These are phyloP conservation scores for Phenganax marumi DNA, from an alignment of 92 coral and sea anemone species.

Conservation along the genomic window DNA sequence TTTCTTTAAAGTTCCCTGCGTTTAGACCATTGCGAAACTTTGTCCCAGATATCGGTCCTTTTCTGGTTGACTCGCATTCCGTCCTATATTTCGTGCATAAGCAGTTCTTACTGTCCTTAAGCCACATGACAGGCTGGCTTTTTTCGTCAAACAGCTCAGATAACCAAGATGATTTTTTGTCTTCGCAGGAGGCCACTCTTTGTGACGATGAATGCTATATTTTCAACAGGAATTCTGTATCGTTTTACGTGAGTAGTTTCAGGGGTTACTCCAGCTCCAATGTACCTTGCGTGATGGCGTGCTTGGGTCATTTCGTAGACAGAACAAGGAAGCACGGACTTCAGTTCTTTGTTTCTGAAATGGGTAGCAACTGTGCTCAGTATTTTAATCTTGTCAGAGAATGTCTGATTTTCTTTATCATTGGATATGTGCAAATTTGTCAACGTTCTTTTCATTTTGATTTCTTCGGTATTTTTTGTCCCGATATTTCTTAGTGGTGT, in stretches of 20 bases:
- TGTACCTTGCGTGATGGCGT: constrained; percentile 4
- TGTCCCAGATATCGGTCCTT: constrained; percentile 29
- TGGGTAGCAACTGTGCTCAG: constrained; percentile 31
- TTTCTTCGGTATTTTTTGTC: not conserved
- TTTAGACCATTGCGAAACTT: constrained; percentile 15
- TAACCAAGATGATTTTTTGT: constrained; percentile 23
- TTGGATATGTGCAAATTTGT: not conserved
- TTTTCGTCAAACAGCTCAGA: constrained; percentile 30
- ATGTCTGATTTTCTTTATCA: not conserved
- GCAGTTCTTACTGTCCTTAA: not conserved
- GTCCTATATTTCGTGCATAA: not conserved
- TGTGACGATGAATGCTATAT: constrained; percentile 49
- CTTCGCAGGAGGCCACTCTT: constrained; percentile 42
- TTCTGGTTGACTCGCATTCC: constrained; percentile 5
- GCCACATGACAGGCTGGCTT: constrained; percentile 37
- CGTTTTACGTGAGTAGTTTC: not conserved
- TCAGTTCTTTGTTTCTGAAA: constrained; percentile 34
- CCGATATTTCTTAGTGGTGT: not conserved
- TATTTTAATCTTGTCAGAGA: constrained; percentile 13
- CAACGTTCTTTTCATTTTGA: not conserved
- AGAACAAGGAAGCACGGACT: constrained; percentile 19
- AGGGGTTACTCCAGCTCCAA: not conserved
- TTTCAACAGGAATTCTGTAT: constrained; percentile 27
- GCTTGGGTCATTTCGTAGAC: constrained; percentile 39
- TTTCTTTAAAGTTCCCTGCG: constrained; percentile 30